Conservation (phyloP, 2,888 invertebrate species). For the Melanostoma mellinum region DNA sequence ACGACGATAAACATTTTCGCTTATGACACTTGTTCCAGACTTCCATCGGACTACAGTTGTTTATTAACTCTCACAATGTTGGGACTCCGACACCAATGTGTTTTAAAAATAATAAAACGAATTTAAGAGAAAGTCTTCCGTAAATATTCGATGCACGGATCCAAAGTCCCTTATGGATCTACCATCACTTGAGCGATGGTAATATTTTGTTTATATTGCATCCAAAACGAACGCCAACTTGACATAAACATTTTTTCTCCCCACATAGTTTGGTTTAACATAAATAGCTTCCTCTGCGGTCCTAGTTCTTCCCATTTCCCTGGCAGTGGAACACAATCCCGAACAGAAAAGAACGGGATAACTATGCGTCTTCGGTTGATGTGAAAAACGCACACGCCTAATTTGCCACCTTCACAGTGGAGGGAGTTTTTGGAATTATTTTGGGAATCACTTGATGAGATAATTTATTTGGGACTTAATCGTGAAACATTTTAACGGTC, state of each 20-base stretch:
- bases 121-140: slow-evolving; percentile 51
- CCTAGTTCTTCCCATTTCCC: slow-evolving; percentile 35
- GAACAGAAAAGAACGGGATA: slow-evolving; percentile 13
- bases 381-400: slow-evolving; percentile 12
- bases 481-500: slow-evolving; percentile 55
- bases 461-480: slow-evolving; percentile 65
- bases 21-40: slow-evolving; percentile 64
- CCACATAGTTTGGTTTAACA: slow-evolving; percentile 53
- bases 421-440: slow-evolving; percentile 50
- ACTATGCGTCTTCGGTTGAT: slow-evolving; percentile 29
- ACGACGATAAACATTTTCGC: slow-evolving; percentile 22
- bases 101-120: slow-evolving; percentile 59
- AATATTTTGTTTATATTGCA: slow-evolving; percentile 59
- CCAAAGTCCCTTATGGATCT: slow-evolving; percentile 40
- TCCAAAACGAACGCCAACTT: slow-evolving; percentile 59
- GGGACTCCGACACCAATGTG: slow-evolving; percentile 35
- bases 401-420: slow-evolving; percentile 17
- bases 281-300: slow-evolving; percentile 45
- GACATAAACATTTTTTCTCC: slow-evolving; percentile 65
- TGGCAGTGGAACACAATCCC: slow-evolving; percentile 15
- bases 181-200: slow-evolving; percentile 53
- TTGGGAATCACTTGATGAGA: slow-evolving; percentile 46
- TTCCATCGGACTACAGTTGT: slow-evolving; percentile 22
- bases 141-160: slow-evolving; percentile 42
- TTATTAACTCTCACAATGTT: slow-evolving; percentile 45